These are phyloP conservation scores for Patiria miniata DNA, from an alignment of 35 echinoderm and acorn worm genomes.

Conservation along the genomic window DNA sequence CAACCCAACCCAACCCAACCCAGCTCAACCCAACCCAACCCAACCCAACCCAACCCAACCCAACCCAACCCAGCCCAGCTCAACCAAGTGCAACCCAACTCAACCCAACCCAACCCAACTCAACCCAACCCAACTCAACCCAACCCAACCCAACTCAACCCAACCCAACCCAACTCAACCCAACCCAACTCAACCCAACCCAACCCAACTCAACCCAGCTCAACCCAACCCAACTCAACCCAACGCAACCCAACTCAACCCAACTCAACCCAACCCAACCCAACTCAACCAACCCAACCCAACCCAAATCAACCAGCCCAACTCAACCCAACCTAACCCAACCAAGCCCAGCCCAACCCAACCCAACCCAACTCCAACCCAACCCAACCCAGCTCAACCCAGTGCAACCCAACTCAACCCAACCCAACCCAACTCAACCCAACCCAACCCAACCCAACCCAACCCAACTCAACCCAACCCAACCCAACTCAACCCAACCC, in stretches of 20 bases:
- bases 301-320: too few species aligned
- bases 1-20: conserved; percentile 4
- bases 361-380: too few species aligned
- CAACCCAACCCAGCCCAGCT: conserved; percentile 37
- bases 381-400: conserved; percentile 12
- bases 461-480: not conserved
- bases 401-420: not conserved
- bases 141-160: conserved; percentile 34
- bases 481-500: conserved; percentile 7
- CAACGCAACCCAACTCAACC: conserved; percentile 12
- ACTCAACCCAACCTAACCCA: too few species aligned
- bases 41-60: conserved; percentile 20
- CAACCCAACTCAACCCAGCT: conserved; percentile 40
- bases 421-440: conserved; percentile 32
- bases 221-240: conserved; percentile 44
- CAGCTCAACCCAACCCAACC: conserved; percentile 2
- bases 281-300: too few species aligned
- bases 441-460: conserved; percentile 40
- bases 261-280: conserved; percentile 15
- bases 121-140: conserved; percentile 43
- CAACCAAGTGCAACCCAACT: conserved; percentile 35
- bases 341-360: too few species aligned
- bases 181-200: conserved; percentile 35
- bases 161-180: conserved; percentile 40
- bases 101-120: conserved; percentile 34